Base-by-base conservation (phyloP, 2,797 vertebrate genomes). In the Protosalanx chinensis region DNA sequence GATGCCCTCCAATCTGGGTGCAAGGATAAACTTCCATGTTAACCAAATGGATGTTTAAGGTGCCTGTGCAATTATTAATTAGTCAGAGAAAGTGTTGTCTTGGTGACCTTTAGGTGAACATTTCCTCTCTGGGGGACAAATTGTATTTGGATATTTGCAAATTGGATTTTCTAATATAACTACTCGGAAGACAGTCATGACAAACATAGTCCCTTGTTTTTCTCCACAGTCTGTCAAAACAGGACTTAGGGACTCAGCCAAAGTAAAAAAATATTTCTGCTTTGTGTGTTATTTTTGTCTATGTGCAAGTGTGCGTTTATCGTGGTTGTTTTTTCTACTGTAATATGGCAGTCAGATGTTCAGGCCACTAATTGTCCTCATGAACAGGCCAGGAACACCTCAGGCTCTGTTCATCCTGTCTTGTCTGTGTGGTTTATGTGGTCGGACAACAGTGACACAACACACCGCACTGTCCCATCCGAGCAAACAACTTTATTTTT, bases 21-120 rank as follows among this genome's bases (percentile, higher is more conserved):
- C 18, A 66, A 64, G 67, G 41, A 37, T 20, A 32, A 37, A 66
- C 13, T 62, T 58, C 58, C 61, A 61, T 23, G 58, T 32, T 67
- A 35, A 32, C 23, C 59, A 35, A 76, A 20, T 71, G 72, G 53
- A 67, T 76, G 74, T 63, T 68, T 23, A 76, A 76, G 63, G 29
- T 37, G 63, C 62, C 71, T 56, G 33, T 46, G 61, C 67, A 61
- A 62, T 70, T 70, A 66, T 53, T n/a, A 66, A 64, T 41, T 70
- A 23, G 32, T 72, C 18, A 37, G 69, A 58, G 61, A 68, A 63
- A 46, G 57, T 27, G 51, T 64, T 16, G 15, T 46, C 49, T 61
- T 16, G 29, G 30, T 51, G 64, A 33, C 65, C 23, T 27, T 67
- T 61, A 41, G 57, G n/a, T 57, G 67, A 15, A 27, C 23, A 27